Evolutionary conservation across 53 echinoderm and acorn worm genomes (phyloP).

Genomic region (Luidia sarsii): DNA sequence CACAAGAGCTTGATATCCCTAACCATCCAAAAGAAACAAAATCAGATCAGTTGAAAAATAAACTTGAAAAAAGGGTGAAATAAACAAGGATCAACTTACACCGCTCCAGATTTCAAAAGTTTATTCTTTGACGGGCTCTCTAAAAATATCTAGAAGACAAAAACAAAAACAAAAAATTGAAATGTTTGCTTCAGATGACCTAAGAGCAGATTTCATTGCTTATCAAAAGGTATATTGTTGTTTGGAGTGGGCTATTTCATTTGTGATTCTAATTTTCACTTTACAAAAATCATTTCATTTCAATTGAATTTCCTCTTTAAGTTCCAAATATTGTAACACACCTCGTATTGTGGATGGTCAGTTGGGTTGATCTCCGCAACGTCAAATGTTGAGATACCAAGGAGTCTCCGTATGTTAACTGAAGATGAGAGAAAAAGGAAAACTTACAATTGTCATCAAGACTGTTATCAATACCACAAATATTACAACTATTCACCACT

Average conservation of each 20-base stretch:
- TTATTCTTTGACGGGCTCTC: conserved; percentile 96
- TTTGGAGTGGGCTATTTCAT: too few species aligned
- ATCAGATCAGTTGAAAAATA: too few species aligned
- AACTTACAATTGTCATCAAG: not conserved
- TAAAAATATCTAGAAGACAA: conserved; percentile 71
- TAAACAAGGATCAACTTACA: conserved; percentile 85
- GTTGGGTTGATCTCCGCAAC: conserved; percentile 74
- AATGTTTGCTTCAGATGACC: not conserved
- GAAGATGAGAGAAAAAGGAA: conserved; percentile 11
- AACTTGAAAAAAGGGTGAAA: too few species aligned
- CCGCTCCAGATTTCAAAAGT: conserved; percentile 76
- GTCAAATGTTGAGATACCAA: conserved; percentile 65
- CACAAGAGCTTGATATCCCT: too few species aligned
- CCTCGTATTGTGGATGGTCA: conserved; percentile 94
- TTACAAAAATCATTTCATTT: too few species aligned
- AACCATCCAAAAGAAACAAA: too few species aligned
- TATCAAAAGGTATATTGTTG: not conserved
- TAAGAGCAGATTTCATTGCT: not conserved
- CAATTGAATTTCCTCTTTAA: too few species aligned
- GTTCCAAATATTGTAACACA: too few species aligned
- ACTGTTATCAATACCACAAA: not conserved
- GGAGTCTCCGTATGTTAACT: conserved; percentile 84
- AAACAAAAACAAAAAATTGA: not conserved
- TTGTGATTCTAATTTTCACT: too few species aligned
- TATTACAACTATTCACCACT: too few species aligned